Evolutionary conservation across 1,140 invertebrate species (phyloP), one percentile per base, ranked within the genome.

Genomic region (Pantala flavescens): DNA sequence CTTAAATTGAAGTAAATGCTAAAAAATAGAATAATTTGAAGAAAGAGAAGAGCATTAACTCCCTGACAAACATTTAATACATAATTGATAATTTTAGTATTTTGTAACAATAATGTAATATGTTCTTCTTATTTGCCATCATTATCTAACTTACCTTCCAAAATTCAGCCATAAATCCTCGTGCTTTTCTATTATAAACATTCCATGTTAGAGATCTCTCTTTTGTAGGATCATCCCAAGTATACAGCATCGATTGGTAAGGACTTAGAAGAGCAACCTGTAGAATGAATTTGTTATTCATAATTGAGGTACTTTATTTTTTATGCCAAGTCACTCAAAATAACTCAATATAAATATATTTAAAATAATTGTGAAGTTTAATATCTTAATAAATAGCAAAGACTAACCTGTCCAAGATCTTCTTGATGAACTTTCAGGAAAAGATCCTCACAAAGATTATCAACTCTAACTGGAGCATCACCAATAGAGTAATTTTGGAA

Each of bases 221-320:
- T 75, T 89, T 87, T 7, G 87, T 87, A 0, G 92, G 92, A 82
- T 95, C 91, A 80, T 95, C 93, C 93, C 93, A 95, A 0, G 93
- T 94, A 80, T 94, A 94, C 10, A 94, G 79, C 75, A 93, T 82
- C 63, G 90, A 89, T 79, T 94, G 90, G 78, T 90, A 88, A 0
- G 92, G 91, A 81, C 89, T 92, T 23, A 95, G 81, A 19, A 94
- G 81, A 72, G 90, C 90, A 21, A 93, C 91, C 82, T 87, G 82
- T 72, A 36, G 5, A 23, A 19, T 24, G 43, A 74, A 71, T 55
- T 7, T 43, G 42, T 36, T 19, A 72, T 16, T 71, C 12, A 43
- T 43, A 43, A 73, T 24, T 10, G 7, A 73, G 12, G 7, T n/a
- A 36, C 3, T 5, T 72, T 1, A 72, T 7, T n/a, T n/a, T n/a